These are phyloP conservation scores for Cylindroiulus punctatus DNA, from an alignment of 2,888 invertebrate genomes.

Conservation along the genomic window DNA sequence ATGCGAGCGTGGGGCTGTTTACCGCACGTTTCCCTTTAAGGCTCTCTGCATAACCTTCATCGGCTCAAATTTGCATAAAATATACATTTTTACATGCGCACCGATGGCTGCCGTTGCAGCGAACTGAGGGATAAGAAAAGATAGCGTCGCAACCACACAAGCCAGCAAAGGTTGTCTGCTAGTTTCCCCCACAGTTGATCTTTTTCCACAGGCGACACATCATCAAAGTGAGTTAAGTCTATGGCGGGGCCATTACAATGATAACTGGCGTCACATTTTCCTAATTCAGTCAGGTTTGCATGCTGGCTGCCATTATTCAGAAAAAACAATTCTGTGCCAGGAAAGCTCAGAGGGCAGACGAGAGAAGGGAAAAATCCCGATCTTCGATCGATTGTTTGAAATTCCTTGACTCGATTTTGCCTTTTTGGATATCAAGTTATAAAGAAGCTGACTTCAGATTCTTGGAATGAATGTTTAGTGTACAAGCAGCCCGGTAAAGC, in stretches of 20 bases:
- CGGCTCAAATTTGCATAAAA: conserved; percentile 13
- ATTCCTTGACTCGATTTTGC: conserved; percentile 26
- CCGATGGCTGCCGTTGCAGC: neutral
- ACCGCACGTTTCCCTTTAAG: conserved; percentile 5
- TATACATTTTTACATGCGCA: conserved; percentile 26
- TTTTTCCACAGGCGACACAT: conserved; percentile 20
- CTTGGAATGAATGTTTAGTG: neutral
- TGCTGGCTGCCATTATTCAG: conserved; percentile 32
- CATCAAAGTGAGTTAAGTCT: conserved; percentile 32
- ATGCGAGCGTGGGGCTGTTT: conserved; percentile 1
- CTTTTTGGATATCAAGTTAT: conserved; percentile 25
- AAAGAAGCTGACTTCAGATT: conserved; percentile 1
- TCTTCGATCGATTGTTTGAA: conserved; percentile 4
- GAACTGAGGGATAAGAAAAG: neutral
- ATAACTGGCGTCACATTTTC: conserved; percentile 27
- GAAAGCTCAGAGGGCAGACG: neutral
- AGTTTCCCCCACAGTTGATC: neutral
- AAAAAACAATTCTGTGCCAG: neutral
- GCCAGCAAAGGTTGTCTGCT: neutral
- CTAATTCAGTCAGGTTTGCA: conserved; percentile 22
- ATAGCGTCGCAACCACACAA: neutral
- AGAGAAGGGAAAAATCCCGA: neutral
- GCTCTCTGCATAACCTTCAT: neutral
- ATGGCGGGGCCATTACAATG: conserved; percentile 32
- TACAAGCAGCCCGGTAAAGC: neutral